Conservation (phyloP, 1,140 invertebrate species). For the Littorina saxatilis region DNA sequence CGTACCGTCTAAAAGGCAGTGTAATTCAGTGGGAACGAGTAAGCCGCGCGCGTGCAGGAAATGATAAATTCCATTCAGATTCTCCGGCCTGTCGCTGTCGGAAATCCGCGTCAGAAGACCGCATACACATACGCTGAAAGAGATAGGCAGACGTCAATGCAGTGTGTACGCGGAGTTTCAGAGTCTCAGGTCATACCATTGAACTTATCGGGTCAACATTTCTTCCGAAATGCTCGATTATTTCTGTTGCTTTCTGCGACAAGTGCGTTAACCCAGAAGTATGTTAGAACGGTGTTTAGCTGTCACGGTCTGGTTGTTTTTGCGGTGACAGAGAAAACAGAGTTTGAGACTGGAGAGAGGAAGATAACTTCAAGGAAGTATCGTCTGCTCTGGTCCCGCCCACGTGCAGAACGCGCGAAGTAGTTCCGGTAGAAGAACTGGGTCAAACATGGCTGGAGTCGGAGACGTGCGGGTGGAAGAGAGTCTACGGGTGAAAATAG, state of each 20-base stretch:
- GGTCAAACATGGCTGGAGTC: conserved; percentile 48
- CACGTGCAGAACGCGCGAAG: conserved; percentile 26
- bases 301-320: too few species aligned
- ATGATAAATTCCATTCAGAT: not conserved
- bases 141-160: not conserved
- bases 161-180: too few species aligned
- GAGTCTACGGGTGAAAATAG: conserved; percentile 61
- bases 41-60: not conserved
- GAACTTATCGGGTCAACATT: too few species aligned
- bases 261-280: too few species aligned
- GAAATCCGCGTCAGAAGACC: conserved; percentile 1
- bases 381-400: conserved; percentile 12
- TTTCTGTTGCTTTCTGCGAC: too few species aligned
- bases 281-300: too few species aligned
- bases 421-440: conserved; percentile 34
- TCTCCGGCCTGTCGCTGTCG: not conserved
- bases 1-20: too few species aligned
- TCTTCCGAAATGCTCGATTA: too few species aligned
- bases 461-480: conserved; percentile 52
- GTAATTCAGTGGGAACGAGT: too few species aligned
- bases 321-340: too few species aligned
- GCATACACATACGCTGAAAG: not conserved
- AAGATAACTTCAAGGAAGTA: not conserved
- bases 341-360: too few species aligned
- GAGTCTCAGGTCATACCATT: too few species aligned